Base-by-base conservation (phyloP, 2,113 vertebrate species). In the Acanthochromis polyacanthus region DNA sequence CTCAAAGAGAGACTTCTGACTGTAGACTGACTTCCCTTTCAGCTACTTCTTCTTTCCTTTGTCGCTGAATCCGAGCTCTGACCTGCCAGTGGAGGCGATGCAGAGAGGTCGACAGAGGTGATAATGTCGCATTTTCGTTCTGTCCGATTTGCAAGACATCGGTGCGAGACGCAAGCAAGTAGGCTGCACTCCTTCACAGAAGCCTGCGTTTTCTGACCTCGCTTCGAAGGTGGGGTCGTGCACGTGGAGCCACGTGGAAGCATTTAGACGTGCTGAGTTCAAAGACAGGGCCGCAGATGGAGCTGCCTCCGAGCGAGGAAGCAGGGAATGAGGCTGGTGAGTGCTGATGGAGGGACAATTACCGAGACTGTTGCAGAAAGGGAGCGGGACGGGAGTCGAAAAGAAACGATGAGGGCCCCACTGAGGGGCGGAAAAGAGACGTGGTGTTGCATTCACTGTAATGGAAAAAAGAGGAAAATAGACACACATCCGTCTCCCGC, bases 401-500 rank as follows among this genome's bases (percentile, higher is more conserved):
- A 69, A 59, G 64, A 78, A 73, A 30, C 17, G 28, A 65, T 67
- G 7, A 66, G 62, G 83, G 52, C 75, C 82, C 63, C 56, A 25
- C 28, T 65, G 72, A 64, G 71, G 70, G 78, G 69, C 10, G 19
- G 32, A 61, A 73, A 40, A 15, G 48, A 80, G 77, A 81, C 17
- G 16, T 36, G 46, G 73, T 52, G 59, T 68, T 80, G 19, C 45
- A 11, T 61, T 77, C 28, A 16, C 66, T 80, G 75, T 22, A 55
- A 40, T 3, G 32, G 62, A 66, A 66, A 67, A 57, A 48, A 57
- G 71, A 63, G 1, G 16, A 23, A 79, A 25, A 53, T 72, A 80
- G 80, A 52, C 81, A n/a, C 82, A 74, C 76, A 91, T 86, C 87
- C 85, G 80, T 62, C 82, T 75, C 84, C 86, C 80, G 73, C 72